Base-by-base conservation (phyloP, 1,140 invertebrate genomes). In the Philotrypesis tridentata region DNA sequence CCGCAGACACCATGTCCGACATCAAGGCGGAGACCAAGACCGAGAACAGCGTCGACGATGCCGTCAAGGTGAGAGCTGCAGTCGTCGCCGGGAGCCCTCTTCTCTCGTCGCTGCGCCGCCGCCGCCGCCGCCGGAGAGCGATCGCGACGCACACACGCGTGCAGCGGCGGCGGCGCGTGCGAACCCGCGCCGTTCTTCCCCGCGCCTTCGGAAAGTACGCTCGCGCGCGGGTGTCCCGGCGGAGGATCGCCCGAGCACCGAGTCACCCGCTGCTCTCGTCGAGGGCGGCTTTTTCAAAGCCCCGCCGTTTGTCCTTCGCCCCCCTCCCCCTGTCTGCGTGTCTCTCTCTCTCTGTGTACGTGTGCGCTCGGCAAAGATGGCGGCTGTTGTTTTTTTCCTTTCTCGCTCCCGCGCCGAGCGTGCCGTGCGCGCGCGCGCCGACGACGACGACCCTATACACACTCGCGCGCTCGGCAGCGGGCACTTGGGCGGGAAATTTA, bases 21-120 rank as follows among this genome's bases (percentile, higher is more conserved):
- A 87, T 90, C 76, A 93, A 92, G 87, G 88, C 90, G 82, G 92
- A 93, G 78, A 90, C 82, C 74, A 93, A 93, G 88, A 92, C 86
- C 84, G 92, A 93, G 83, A 93, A 92, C 84, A 92, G 89, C 82
- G 88, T 92, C 85, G 92, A 92, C 68, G 89, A 90, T 85, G 87
- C 85, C 65, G 72, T 80, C 63, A 83, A 82, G 80, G 80, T 82
- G 21, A 82, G 80, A 31, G 4, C 31, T 23, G 33, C 2, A n/a
- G n/a, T n/a, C n/a, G n/a, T n/a, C n/a, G 1, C 2, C 60, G 55
- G n/a, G n/a, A 4, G 55, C 55, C 5, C 4, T 11, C 61, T 29
- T 9, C 8, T 27, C 61, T 8, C 23, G 23, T 8, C 61, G 61
- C 25, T 8, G 25, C 61, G 61, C 25, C 25, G 25, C 25, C 25